Evolutionary conservation across 2,113 vertebrate species (phyloP), one percentile per base, ranked within the genome.

Genomic region (Pagrus major): DNA sequence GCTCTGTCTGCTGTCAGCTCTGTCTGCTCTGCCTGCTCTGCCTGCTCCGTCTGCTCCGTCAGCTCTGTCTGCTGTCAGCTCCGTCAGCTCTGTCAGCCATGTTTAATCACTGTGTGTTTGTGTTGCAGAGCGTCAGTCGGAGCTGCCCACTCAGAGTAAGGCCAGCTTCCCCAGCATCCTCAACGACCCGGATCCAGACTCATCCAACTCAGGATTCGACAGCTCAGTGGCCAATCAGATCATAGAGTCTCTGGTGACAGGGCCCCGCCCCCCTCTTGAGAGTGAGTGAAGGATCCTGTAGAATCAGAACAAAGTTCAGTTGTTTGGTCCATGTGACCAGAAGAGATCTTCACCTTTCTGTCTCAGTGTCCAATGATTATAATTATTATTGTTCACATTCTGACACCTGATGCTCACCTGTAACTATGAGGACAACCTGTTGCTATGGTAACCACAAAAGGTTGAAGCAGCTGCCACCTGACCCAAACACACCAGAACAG

Each of bases 151-250:
- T 0, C 98, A 99, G 85, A 99, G 98, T 85, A 99, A 99, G 88
- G 98, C 98, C 71, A 97, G 98, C 81, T 98, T 99, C 84, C 98
- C 98, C 67, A 99, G 97, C 90, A 96, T 99, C 87, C 96, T 99
- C 64, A 98, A 97, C 2, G 98, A 99, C 90, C 97, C 98, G 0
- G 98, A 99, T 76, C 98, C 97, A 8, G 98, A 99, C 88, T 99
- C 98, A 1, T 99, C 97, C 51, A 99, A 98, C 93, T 99, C 98
- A 0, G 98, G 97, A 20, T 99, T 99, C 66, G 98, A 99, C 95
- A 99, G 97, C 92, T 99, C 97, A 0, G 96, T 99, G 86, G 98
- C 98, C 89, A 98, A 98, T 86, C 97, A 99, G 93, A 98, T 99
- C 94, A 99, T 96, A 0, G 98, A 99, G 94, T 97, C 97, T 33